Conservation (phyloP, 2,113 vertebrate species). For the Pungitius pungitius region DNA sequence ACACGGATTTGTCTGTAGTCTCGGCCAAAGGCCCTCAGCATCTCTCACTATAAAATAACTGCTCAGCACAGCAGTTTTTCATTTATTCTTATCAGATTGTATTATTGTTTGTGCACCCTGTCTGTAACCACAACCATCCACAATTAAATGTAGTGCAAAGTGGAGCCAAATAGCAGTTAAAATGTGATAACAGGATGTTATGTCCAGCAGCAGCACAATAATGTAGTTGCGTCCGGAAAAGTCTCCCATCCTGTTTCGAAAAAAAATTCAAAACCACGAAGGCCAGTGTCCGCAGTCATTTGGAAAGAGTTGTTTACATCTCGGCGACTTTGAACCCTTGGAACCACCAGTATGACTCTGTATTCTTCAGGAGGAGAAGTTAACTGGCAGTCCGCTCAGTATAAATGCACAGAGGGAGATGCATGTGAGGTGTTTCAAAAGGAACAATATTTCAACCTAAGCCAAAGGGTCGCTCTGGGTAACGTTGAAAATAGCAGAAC, state of each 20-base stretch:
- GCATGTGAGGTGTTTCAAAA: slow-evolving; percentile 6
- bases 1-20: slow-evolving; percentile 62
- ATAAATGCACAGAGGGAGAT: not conserved
- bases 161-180: slow-evolving; percentile 43
- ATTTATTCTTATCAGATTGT: slow-evolving; percentile 26
- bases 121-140: slow-evolving; percentile 39
- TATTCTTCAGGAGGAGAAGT: slow-evolving; percentile 28
- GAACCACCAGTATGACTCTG: slow-evolving; percentile 50
- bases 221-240: slow-evolving; percentile 26
- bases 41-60: slow-evolving; percentile 23
- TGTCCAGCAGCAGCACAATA: slow-evolving; percentile 43
- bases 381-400: slow-evolving; percentile 4
- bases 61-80: slow-evolving; percentile 24
- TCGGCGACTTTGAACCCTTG: slow-evolving; percentile 25
- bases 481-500: slow-evolving; percentile 13
- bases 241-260: slow-evolving; percentile 40
- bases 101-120: slow-evolving; percentile 56
- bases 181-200: slow-evolving; percentile 25
- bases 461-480: slow-evolving; percentile 1
- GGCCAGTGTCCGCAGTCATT: slow-evolving; percentile 30
- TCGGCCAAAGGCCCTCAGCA: slow-evolving; percentile 10
- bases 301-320: slow-evolving; percentile 27
- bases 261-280: slow-evolving; percentile 15
- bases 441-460: not conserved
- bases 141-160: slow-evolving; percentile 64